A percentile compares a stretch with the other conserved stretches of the same genome.
Evolutionary conservation across 2,888 invertebrate species (phyloP).

Genomic region (Drosophila sordidula): DNA sequence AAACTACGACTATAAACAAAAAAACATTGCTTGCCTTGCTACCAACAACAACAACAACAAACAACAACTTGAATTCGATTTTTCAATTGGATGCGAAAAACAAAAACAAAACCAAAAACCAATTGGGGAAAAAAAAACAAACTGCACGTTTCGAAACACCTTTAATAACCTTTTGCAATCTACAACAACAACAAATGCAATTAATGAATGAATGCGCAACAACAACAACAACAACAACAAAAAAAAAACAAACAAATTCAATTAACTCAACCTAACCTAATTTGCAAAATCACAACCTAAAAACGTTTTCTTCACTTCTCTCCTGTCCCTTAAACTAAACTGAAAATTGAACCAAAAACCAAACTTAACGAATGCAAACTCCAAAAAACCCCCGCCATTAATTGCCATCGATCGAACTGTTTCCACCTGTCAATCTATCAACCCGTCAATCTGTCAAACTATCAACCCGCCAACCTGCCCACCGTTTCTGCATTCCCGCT

Average conservation of each 20-base stretch:
- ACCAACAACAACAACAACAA: slow-evolving; percentile 50
- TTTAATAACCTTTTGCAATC: slow-evolving; percentile 32
- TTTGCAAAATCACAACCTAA: slow-evolving; percentile 32
- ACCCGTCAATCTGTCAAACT: slow-evolving; percentile 32
- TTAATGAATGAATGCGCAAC: slow-evolving; percentile 59
- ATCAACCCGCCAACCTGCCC: slow-evolving; percentile 32
- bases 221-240: slow-evolving; percentile 26
- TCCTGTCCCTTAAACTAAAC: slow-evolving; percentile 25
- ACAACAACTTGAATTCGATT: slow-evolving; percentile 49
- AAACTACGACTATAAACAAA: slow-evolving; percentile 38
- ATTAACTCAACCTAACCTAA: slow-evolving; percentile 24
- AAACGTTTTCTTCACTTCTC: slow-evolving; percentile 53
- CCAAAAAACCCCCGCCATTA: slow-evolving; percentile 27
- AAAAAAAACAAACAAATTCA: slow-evolving; percentile 34
- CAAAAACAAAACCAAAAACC: slow-evolving; percentile 15
- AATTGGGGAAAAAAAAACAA: slow-evolving; percentile 46
- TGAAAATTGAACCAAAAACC: slow-evolving; percentile 5
- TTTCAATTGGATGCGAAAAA: slow-evolving; percentile 49
- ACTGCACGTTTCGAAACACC: slow-evolving; percentile 37
- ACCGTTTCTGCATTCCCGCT: slow-evolving; percentile 34
- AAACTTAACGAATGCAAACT: slow-evolving; percentile 9
- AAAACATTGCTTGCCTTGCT: slow-evolving; percentile 70
- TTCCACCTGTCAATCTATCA: slow-evolving; percentile 35
- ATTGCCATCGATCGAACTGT: slow-evolving; percentile 40
- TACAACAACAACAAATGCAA: slow-evolving; percentile 30